Conservation (phyloP, 1,140 invertebrate species). For the Trichonephila clavipes region DNA sequence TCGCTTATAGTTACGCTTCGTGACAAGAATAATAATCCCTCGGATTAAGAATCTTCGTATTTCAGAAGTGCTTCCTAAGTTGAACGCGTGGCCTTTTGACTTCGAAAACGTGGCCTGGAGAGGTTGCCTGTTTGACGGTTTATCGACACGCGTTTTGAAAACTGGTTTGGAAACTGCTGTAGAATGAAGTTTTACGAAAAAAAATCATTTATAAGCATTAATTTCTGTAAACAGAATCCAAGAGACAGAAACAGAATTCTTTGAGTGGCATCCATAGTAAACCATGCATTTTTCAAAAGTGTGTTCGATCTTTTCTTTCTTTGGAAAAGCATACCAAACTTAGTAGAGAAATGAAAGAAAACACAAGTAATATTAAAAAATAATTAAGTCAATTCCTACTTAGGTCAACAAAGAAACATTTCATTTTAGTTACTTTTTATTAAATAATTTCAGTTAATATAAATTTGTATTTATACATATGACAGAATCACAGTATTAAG, state of each 20-base stretch:
- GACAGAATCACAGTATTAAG: too few relatives aligned
- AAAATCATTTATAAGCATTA: background rate
- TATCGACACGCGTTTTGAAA: background rate
- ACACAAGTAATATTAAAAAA: too few relatives aligned
- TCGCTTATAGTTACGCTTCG: constrained; percentile 19
- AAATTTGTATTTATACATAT: too few relatives aligned
- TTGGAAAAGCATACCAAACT: too few relatives aligned
- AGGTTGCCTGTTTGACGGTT: constrained; percentile 1
- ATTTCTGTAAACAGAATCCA: background rate
- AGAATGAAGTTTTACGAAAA: background rate
- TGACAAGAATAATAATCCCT: constrained; percentile 18
- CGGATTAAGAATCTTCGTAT: background rate
- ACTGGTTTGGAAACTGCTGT: background rate
- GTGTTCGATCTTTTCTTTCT: too few relatives aligned
- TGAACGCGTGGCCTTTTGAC: background rate
- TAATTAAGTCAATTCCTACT: too few relatives aligned
- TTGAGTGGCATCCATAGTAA: too few relatives aligned
- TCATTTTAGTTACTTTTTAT: too few relatives aligned
- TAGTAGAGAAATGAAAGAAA: too few relatives aligned
- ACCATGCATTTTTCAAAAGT: too few relatives aligned
- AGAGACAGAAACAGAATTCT: background rate
- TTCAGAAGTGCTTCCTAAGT: background rate
- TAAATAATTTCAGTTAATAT: too few relatives aligned
- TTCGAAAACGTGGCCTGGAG: background rate
- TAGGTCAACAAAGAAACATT: too few relatives aligned